phyloP scores from a whole-genome alignment of 2,797 vertebrate species.

The Dermochelys coriacea region DNA sequence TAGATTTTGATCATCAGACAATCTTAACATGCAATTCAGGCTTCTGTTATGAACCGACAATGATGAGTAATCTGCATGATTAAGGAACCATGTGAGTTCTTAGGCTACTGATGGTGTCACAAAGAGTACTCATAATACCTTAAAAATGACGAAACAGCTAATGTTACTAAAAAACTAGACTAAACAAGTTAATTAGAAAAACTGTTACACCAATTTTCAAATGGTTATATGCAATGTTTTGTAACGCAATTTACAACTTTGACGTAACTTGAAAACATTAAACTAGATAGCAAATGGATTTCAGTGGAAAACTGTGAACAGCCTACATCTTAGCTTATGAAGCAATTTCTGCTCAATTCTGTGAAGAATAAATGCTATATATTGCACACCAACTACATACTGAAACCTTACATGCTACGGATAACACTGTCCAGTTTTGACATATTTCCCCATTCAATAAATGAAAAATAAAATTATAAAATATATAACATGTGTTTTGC shows the following conservation, averaged over 20 bases:
- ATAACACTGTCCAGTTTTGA: conserved; percentile 1
- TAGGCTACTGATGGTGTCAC: conserved; percentile 74
- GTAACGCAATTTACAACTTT: conserved; percentile 57
- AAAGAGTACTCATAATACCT: conserved; percentile 69
- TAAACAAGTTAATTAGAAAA: conserved; percentile 77
- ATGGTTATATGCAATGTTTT: conserved; percentile 49
- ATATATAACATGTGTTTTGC: neutral
- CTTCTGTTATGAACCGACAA: conserved; percentile 78
- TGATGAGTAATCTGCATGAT: conserved; percentile 80
- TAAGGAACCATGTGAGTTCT: conserved; percentile 79
- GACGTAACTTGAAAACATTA: conserved; percentile 49
- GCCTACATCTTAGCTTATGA: neutral
- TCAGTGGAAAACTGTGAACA: neutral
- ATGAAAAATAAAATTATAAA: conserved; percentile 15
- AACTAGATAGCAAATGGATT: neutral
- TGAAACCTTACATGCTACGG: neutral
- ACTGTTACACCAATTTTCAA: conserved; percentile 1
- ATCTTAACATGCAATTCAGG: conserved; percentile 76
- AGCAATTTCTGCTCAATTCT: conserved; percentile 1
- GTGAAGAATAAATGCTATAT: neutral
- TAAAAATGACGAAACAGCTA: conserved; percentile 69
- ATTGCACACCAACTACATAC: neutral
- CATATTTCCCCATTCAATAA: neutral
- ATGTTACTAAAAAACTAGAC: conserved; percentile 66
- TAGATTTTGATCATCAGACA: conserved; percentile 78